phyloP scores from a whole-genome alignment of 2,888 invertebrate species.

The Sacculina carcini region DNA sequence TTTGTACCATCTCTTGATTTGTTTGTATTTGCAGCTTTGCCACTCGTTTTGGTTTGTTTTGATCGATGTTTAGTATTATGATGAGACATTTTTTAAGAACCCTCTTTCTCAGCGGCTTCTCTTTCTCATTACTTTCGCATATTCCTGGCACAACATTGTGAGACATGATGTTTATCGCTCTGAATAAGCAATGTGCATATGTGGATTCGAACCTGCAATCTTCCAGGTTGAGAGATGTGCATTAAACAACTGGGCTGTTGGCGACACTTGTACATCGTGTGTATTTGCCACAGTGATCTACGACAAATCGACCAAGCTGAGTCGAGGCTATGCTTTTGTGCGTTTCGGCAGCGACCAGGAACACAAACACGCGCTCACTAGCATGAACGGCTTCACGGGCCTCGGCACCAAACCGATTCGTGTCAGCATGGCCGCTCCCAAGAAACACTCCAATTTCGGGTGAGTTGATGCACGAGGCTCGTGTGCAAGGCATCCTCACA shows the following conservation, averaged over 20 bases:
- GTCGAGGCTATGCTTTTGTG: conserved; percentile 87
- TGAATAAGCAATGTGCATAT: no score
- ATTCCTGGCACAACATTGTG: no score
- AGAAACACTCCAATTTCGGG: conserved; percentile 7
- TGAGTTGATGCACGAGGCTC: background rate
- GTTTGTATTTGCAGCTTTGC: no score
- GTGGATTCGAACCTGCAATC: no score
- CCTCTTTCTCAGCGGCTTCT: background rate
- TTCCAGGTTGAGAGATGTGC: no score
- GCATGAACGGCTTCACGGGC: conserved; percentile 78
- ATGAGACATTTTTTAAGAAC: no score
- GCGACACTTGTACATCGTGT: background rate
- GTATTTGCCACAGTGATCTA: conserved; percentile 39
- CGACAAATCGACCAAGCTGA: conserved; percentile 52
- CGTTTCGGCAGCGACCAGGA: conserved; percentile 79
- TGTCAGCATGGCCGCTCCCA: conserved; percentile 71
- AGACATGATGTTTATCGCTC: no score
- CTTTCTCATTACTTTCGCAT: conserved; percentile 5
- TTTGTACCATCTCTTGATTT: no score
- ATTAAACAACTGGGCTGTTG: no score
- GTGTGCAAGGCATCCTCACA: no score
- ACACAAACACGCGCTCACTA: conserved; percentile 66
- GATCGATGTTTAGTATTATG: no score
- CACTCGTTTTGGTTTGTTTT: no score
- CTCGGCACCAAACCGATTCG: conserved; percentile 65